phyloP scores from a whole-genome alignment of 2,113 vertebrate genomes.

The Albula glossodonta region DNA sequence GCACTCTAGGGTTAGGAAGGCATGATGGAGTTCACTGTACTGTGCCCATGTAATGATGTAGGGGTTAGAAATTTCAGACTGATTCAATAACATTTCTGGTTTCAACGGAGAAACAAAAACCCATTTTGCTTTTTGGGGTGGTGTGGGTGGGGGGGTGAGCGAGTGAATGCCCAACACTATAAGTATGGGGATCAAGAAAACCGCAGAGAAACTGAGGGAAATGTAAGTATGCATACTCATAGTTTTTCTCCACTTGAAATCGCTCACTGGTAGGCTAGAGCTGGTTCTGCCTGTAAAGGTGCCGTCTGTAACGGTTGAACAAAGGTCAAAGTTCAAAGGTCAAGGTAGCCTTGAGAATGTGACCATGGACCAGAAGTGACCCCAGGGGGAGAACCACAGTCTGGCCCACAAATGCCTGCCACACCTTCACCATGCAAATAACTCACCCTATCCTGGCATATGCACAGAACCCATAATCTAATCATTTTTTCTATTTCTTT shows the following conservation, averaged over 20 bases:
- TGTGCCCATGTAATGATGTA: neutral
- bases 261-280: neutral
- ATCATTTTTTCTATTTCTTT: no score
- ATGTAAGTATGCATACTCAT: neutral
- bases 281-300: neutral
- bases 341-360: neutral
- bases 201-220: no score
- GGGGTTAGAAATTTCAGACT: conserved; percentile 1
- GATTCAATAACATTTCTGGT: neutral
- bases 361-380: neutral
- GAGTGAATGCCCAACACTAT: neutral
- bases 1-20: neutral
- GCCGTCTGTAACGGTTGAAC: neutral
- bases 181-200: neutral
- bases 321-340: neutral
- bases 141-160: neutral
- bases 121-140: neutral
- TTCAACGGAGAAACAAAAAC: neutral
- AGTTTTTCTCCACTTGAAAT: neutral
- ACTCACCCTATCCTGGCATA: neutral
- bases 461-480: neutral
- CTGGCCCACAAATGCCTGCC: neutral
- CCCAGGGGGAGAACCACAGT: neutral
- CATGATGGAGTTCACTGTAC: neutral
- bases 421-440: neutral